Evolutionary conservation across 2,888 invertebrate genomes (phyloP), one percentile per base, ranked within the genome.

Genomic region (Leptogaster cylindrica): DNA sequence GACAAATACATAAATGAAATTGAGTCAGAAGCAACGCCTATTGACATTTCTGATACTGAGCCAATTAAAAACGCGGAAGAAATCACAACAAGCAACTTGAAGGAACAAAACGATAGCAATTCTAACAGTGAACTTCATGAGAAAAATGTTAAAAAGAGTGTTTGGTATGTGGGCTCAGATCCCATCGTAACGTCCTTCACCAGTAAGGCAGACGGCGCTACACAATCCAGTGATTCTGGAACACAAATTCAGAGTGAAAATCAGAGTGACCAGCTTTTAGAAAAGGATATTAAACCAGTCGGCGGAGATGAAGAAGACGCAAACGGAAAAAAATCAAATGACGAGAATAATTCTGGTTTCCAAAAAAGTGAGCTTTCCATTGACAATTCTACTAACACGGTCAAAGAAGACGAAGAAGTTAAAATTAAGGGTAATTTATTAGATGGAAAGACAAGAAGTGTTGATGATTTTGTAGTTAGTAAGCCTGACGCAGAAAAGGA

Each of bases 131-230:
- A 31, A 31, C 31, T 8, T 6, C 31, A 31, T 31, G 46, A 46
- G 10, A 33, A 33, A 3, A 18, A 12, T 14, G 8, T 8, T 8
- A 51, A 14, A 33, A 69, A 67, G 28, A 50, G 31, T 10, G 70
- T 68, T 33, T 74, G 74, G 75, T 74, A 70, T 61, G 73, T 74
- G 8, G 73, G 74, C 7, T 67, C 72, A 39, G 72, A 73, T 20
- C 72, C 71, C 4, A 74, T 74, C 46, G 27, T 70, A 55, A 50
- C 72, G 18, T 68, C 71, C n/a, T n/a, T n/a, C n/a, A n/a, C n/a
- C n/a, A n/a, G n/a, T n/a, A n/a, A n/a, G n/a, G 12, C 23, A 10
- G 23, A 41, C 27, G 55, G 41, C 18, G 41, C 3, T 8, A 16
- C 1, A 7, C 33, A 8, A 14, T 2, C 51, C 1, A 28, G 27